phyloP scores from a whole-genome alignment of 2,888 invertebrate species.

The Andrena haemorrhoa region DNA sequence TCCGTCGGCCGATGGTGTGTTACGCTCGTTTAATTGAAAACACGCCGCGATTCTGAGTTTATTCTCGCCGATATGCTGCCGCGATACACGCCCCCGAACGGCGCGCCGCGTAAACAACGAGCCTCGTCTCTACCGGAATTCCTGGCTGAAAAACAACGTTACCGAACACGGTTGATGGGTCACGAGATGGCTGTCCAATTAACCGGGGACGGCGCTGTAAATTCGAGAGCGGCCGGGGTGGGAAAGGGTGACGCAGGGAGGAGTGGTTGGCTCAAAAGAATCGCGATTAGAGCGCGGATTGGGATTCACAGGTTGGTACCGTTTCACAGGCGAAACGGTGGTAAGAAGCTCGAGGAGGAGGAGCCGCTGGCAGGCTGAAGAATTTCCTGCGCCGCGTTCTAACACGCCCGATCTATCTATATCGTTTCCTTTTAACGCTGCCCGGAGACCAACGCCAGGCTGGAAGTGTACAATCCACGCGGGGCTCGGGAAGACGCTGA shows the following conservation, averaged over 20 bases:
- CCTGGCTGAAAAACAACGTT: slow-evolving; percentile 3
- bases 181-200: slow-evolving; percentile 55
- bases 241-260: slow-evolving; percentile 29
- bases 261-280: slow-evolving; percentile 58
- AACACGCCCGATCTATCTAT: slow-evolving; percentile 58
- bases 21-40: slow-evolving; percentile 14
- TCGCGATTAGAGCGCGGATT: slow-evolving; percentile 67
- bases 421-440: slow-evolving; percentile 37
- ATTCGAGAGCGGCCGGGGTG: slow-evolving; percentile 4
- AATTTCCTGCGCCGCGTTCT: slow-evolving; percentile 62
- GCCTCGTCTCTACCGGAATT: slow-evolving; percentile 11
- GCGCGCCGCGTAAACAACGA: neutral
- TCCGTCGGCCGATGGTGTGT: neutral
- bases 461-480: slow-evolving; percentile 26
- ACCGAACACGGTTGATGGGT: slow-evolving; percentile 36
- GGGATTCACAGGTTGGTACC: slow-evolving; percentile 39
- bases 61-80: neutral
- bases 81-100: slow-evolving; percentile 14
- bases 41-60: slow-evolving; percentile 4
- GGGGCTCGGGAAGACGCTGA: slow-evolving; percentile 21
- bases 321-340: slow-evolving; percentile 51
- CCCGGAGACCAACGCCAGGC: slow-evolving; percentile 27
- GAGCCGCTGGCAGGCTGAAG: slow-evolving; percentile 47
- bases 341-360: slow-evolving; percentile 49
- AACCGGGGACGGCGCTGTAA: slow-evolving; percentile 38